A percentile compares a stretch with the other conserved stretches of the same genome.
Conservation (phyloP, 2,888 invertebrate genomes). For the Coleophora deauratella region DNA sequence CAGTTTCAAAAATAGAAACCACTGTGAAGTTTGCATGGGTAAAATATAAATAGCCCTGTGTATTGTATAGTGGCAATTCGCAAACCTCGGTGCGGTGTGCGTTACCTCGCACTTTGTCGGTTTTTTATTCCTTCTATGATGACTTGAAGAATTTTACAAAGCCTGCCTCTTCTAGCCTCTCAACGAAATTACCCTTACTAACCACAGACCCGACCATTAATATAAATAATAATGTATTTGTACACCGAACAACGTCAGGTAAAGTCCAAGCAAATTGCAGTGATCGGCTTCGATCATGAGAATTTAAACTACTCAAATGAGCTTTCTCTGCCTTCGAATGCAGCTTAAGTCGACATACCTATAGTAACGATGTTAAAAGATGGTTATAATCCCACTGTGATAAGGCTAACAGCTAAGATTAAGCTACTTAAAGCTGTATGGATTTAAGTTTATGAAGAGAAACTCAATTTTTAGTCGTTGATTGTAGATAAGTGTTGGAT, state of each 20-base stretch:
- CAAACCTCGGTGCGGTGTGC: too few species aligned
- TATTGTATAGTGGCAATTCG: too few species aligned
- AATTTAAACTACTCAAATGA: constrained; percentile 31
- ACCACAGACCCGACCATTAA: constrained; percentile 13
- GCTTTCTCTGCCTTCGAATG: constrained; percentile 44
- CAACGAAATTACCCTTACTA: neutral
- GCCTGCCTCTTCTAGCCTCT: too few species aligned
- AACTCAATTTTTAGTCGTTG: constrained; percentile 12
- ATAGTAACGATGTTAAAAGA: constrained; percentile 32
- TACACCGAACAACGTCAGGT: constrained; percentile 26
- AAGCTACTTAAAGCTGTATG: constrained; percentile 20
- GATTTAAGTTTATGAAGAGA: constrained; percentile 22
- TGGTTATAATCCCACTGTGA: constrained; percentile 28
- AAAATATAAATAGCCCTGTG: too few species aligned
- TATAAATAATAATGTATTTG: constrained; percentile 25
- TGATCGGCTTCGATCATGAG: constrained; percentile 24
- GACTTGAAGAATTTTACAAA: too few species aligned
- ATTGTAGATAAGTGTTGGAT: constrained; percentile 4
- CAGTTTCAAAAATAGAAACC: too few species aligned
- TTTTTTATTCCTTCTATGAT: too few species aligned
- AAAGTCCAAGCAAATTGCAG: constrained; percentile 37
- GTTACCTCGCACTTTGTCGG: too few species aligned
- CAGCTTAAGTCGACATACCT: constrained; percentile 27
- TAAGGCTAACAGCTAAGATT: constrained; percentile 29
- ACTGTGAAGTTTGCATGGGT: too few species aligned